Conservation (phyloP, 1,140 invertebrate species). For the Chelonus insularis region DNA sequence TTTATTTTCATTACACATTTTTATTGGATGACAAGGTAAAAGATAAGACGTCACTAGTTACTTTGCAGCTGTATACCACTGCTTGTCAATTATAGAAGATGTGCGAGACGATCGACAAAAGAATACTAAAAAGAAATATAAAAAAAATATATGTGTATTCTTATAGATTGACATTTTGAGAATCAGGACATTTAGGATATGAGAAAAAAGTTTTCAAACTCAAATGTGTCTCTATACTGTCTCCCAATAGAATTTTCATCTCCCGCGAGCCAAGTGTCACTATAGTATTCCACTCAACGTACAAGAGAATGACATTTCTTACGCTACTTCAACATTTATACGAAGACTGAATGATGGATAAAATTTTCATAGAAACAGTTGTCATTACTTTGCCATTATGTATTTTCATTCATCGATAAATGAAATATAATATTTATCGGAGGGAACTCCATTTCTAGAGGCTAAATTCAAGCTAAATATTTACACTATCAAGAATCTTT, state of each 20-base stretch:
- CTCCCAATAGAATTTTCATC: slow-evolving; percentile 11
- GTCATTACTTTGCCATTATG: not conserved
- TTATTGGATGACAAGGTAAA: slow-evolving; percentile 1
- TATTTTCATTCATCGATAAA: not conserved
- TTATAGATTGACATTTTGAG: not conserved
- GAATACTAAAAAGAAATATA: not conserved
- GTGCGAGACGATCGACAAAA: not conserved
- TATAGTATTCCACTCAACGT: not conserved
- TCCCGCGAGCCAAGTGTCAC: not conserved
- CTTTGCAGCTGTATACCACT: not conserved
- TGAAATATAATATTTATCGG: too few relatives aligned
- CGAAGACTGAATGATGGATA: slow-evolving; percentile 2
- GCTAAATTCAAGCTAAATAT: too few relatives aligned
- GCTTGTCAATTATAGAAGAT: not conserved
- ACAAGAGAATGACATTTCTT: not conserved
- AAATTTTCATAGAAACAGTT: slow-evolving; percentile 8
- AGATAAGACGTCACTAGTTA: not conserved
- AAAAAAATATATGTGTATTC: not conserved
- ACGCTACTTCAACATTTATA: slow-evolving; percentile 3
- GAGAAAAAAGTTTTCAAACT: not conserved
- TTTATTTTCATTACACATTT: not conserved
- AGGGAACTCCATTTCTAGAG: not conserved
- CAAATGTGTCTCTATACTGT: slow-evolving; percentile 1
- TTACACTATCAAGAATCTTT: too few relatives aligned
- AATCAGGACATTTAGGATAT: not conserved